Base-by-base conservation (phyloP, 2,797 vertebrate species). In the Lepidocolaptes lacrymiger region DNA sequence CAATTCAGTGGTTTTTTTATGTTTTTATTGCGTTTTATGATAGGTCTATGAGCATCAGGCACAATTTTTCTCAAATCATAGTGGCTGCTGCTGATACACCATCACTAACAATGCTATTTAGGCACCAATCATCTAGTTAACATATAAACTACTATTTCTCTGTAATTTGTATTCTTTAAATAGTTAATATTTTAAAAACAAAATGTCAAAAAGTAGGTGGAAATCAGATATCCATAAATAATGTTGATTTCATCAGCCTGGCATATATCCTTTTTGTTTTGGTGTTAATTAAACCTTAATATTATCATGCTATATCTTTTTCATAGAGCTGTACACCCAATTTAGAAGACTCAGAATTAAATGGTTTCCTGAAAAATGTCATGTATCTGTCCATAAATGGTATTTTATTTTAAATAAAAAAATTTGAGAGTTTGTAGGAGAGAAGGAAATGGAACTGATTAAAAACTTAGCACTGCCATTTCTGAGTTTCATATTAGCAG, bases 381-480 rank as follows among this genome's bases (percentile, higher is more conserved):
- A 72, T 66, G 12, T 32, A 48, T 76, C 71, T 85, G 46, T 41
- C 71, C 36, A 36, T 69, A 61, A 72, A 55, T 72, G 26, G 7
- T 36, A 69, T 78, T 97, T 97, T 96, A 93, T 93, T 92, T 97
- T 85, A 97, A 95, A 94, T 84, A 89, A 94, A 96, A 91, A 73
- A 21, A 1, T 22, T 24, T 22, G 10, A 72, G 56, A 77, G 83
- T 94, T 96, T 90, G 52, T 77, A 78, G 52, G 58, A 73, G 19
- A 73, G 88, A 94, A 96, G 82, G 84, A 96, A 97, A 96, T 80
- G 71, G 72, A 97, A 95, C 78, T 97, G 85, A 95, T 97, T 96
- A 92, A 94, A 95, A 96, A 95, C 46, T 92, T 80, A 95, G 26
- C 39, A 55, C 12, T 89, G 46, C 11, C 80, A 94, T 97, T 97